Percentiles rank a stretch among this genome's conserved stretches.
Evolutionary conservation across 64 coral and sea anemone species (phyloP).

Genomic region (Montipora foliosa): DNA sequence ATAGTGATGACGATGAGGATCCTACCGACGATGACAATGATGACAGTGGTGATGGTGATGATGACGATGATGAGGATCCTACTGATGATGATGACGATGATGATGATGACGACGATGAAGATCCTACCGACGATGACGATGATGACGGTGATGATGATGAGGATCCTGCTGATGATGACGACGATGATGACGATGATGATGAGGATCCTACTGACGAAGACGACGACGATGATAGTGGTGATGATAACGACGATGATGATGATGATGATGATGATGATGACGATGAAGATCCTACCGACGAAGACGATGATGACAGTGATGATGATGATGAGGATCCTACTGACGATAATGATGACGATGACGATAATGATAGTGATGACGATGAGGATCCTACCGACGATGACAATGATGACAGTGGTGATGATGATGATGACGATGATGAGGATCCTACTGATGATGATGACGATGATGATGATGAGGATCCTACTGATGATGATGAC

Average conservation of each 20-base stretch:
- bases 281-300: neutral
- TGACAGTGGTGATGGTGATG: neutral
- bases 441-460: too few species aligned
- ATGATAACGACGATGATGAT: neutral
- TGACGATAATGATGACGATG: neutral
- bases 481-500: too few species aligned
- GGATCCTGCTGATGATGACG: too few species aligned
- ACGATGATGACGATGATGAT: too few species aligned
- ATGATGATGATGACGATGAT: too few species aligned
- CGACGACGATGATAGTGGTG: neutral
- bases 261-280: constrained; percentile 12
- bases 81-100: neutral
- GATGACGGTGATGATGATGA: too few species aligned
- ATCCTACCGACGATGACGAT: neutral
- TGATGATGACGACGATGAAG: constrained; percentile 3
- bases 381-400: neutral
- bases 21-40: neutral
- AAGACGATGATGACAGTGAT: neutral
- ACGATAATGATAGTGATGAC: neutral
- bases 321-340: neutral
- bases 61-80: too few species aligned
- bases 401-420: too few species aligned
- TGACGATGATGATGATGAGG: neutral
- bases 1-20: too few species aligned
- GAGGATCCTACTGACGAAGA: too few species aligned